Evolutionary conservation across 2,113 vertebrate species (phyloP), one percentile per base, ranked within the genome.

Genomic region (Danio rerio): DNA sequence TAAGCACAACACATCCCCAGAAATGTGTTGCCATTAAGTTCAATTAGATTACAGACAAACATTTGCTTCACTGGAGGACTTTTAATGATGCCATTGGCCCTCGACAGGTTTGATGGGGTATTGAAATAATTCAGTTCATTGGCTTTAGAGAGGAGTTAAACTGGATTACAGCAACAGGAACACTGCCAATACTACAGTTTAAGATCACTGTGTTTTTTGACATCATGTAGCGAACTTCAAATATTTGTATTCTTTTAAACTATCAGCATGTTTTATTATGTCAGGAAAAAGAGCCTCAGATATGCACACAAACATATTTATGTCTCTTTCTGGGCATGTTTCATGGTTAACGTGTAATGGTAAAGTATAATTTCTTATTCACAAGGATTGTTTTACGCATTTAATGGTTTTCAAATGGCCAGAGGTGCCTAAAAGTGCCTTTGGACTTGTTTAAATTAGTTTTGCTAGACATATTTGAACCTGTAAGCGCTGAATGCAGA

Each of bases 11-110:
- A 47, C 16, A 74, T 58, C 71, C 40, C 21, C 21, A 20, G 16
- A 49, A 82, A 74, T 75, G 13, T 65, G 50, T 10, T 18, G 6
- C 13, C 15, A n/a, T 16, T 53, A 12, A 56, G 18, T 62, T 13
- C 74, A 78, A 85, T 84, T 80, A 82, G 13, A 47, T 77, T 58
- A 21, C 8, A 75, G 62, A 70, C 6, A 66, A 68, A 72, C 61
- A 62, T 80, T 72, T 52, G 16, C 20, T 16, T 42, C 49, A 70
- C 66, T 20, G 47, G 13, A 47, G 20, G 55, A 71, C 43, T 18
- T 61, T 59, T 81, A 70, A 9, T 13, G 42, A 42, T 55, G 52
- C 4, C 9, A 9, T 42, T 72, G 50, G 21, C n/a, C 43, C 61
- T 42, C 52, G 31, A 45, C 1, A 1, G 20, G 50, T 68, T 74